Base-by-base conservation (phyloP, 2,113 vertebrate species). In the Marcusenius ussheri region DNA sequence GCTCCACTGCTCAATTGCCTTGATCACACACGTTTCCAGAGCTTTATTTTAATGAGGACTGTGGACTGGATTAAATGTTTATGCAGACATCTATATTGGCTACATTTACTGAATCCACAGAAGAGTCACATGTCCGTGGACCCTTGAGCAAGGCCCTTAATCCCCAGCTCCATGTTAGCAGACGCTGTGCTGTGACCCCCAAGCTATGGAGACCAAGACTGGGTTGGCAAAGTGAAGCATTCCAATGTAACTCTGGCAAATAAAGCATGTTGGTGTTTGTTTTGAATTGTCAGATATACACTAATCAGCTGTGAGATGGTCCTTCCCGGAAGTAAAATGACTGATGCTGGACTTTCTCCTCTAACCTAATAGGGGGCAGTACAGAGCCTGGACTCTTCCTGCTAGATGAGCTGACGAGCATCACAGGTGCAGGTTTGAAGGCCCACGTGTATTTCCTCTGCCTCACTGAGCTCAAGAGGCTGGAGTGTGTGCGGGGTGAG, bases 391-490 rank as follows among this genome's bases (percentile, higher is more conserved):
- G 88, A 31, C 92, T 90, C 50, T 92, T 94, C 86, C 92, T 49
- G 24, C 92, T 93, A 89, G 94, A 95, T 39, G 93, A 95, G 45
- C 92, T 96, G 62, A 93, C 47, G 88, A 92, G 47, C 83, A 92
- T 95, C 1, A 92, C 91, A 8, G 89, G 85, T 0, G 87, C 92
- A 0, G 95, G 94, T n/a, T 45, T 90, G 50, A 94, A 91, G 90
- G 91, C 94, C 0, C 92, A 95, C 0, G 35, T 95, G 0, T 95
- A 94, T 91, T 66, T 96, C 88, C 90, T 95, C 50, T 95, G 95
- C 93, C 93, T 96, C 0, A 91, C 89, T 0, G 95, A 95, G 90
- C 94, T 96, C 15, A 93, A 92, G 89, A 94, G 95, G 88, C 89
- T 96, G 89, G 50, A 91, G 42, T 92, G 92, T 0, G 84, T 95